Conservation (phyloP, 2,797 vertebrate species). For the Aphelocoma californica region DNA sequence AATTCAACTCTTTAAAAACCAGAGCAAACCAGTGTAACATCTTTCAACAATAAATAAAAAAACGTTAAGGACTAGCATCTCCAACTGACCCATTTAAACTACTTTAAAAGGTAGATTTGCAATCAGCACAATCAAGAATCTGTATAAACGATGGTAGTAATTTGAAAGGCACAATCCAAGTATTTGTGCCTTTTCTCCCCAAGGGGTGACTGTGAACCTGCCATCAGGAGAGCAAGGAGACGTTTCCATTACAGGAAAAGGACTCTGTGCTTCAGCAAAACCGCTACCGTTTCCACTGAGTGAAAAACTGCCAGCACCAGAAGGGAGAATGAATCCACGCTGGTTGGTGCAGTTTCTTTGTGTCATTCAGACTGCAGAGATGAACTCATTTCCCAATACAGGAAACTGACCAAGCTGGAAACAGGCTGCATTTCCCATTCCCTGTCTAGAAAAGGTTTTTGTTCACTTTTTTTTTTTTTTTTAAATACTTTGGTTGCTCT, state of each 20-base stretch:
- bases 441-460: not conserved
- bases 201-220: not conserved
- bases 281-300: fast-evolving
- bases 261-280: not conserved
- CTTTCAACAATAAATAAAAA: not conserved
- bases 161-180: not conserved
- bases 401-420: not conserved
- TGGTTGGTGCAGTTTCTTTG: not conserved
- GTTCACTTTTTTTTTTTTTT: fast-evolving
- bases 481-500: not conserved
- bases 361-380: not conserved
- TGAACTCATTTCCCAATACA: not conserved
- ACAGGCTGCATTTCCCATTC: not conserved
- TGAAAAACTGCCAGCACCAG: not conserved
- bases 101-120: not conserved
- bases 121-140: not conserved
- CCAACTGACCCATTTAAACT: not conserved
- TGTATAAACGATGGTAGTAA: fast-evolving
- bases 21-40: not conserved
- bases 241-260: not conserved
- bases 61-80: not conserved
- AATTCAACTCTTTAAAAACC: not conserved
- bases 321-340: not conserved
- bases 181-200: not conserved
- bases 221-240: not conserved